phyloP scores from a whole-genome alignment of 2,113 vertebrate genomes.

The Cavia porcellus region DNA sequence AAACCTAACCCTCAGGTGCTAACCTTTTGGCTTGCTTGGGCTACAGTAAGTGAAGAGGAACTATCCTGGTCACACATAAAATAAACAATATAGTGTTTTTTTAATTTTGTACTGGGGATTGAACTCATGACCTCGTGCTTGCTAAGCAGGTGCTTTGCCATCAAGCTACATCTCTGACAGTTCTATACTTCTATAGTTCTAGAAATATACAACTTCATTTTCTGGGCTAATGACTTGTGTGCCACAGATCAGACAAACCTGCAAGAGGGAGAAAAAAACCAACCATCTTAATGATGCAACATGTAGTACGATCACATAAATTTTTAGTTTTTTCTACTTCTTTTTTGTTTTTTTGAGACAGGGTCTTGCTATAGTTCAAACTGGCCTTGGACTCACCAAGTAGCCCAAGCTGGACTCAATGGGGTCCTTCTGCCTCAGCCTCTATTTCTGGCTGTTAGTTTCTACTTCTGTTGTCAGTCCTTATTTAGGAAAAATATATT shows the following conservation, averaged over 20 bases:
- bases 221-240: not conserved
- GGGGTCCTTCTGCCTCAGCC: not conserved
- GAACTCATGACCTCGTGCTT: no score
- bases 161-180: no score
- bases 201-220: not conserved
- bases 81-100: not conserved
- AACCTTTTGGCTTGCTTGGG: not conserved
- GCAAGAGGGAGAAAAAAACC: not conserved
- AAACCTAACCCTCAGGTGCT: not conserved
- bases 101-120: no score
- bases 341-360: not conserved
- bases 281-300: not conserved
- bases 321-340: not conserved
- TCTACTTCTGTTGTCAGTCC: not conserved
- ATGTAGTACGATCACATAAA: not conserved
- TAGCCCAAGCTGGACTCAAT: not conserved
- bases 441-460: not conserved
- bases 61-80: not conserved
- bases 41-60: not conserved
- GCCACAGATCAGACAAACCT: not conserved
- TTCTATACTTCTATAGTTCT: no score
- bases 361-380: not conserved
- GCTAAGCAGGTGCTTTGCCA: no score
- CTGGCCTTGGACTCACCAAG: no score
- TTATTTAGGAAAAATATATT: not conserved